Conservation (phyloP, 2,797 vertebrate species). For the Eleutherodactylus coqui region DNA sequence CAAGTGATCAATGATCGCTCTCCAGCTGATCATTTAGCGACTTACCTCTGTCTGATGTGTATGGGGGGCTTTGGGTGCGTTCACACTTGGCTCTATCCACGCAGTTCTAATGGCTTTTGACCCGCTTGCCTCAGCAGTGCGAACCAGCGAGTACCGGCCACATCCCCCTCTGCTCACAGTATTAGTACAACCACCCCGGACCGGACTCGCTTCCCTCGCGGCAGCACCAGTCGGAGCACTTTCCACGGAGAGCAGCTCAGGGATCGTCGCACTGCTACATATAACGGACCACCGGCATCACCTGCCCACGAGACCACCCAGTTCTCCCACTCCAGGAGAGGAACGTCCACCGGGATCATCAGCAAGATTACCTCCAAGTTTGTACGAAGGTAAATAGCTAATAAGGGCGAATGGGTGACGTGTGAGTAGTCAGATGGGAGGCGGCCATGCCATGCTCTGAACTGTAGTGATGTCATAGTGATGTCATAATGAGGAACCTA, state of each 20-base stretch:
- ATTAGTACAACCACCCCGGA: constrained; percentile 92
- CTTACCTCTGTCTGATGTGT: no score
- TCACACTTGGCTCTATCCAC: no score
- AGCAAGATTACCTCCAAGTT: constrained; percentile 99
- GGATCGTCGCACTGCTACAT: constrained; percentile 92
- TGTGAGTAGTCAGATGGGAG: background rate
- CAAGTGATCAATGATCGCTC: no score
- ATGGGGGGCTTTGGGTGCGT: no score
- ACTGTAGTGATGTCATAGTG: background rate
- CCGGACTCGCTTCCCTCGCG: constrained; percentile 94
- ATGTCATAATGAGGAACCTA: background rate
- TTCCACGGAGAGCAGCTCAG: constrained; percentile 97
- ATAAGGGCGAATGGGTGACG: background rate
- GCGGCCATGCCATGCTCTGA: background rate
- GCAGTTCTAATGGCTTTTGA: background rate
- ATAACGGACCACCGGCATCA: constrained; percentile 95
- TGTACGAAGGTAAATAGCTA: constrained; percentile 89
- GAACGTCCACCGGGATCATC: constrained; percentile 94
- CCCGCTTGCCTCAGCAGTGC: constrained; percentile 71
- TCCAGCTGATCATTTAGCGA: no score
- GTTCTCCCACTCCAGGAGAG: constrained; percentile 88
- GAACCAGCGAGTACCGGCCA: constrained; percentile 85
- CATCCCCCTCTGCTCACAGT: constrained; percentile 95
- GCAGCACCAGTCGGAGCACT: constrained; percentile 95
- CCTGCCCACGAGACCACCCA: constrained; percentile 92